phyloP scores from a whole-genome alignment of 2,113 vertebrate species.

The Amphilophus citrinellus region DNA sequence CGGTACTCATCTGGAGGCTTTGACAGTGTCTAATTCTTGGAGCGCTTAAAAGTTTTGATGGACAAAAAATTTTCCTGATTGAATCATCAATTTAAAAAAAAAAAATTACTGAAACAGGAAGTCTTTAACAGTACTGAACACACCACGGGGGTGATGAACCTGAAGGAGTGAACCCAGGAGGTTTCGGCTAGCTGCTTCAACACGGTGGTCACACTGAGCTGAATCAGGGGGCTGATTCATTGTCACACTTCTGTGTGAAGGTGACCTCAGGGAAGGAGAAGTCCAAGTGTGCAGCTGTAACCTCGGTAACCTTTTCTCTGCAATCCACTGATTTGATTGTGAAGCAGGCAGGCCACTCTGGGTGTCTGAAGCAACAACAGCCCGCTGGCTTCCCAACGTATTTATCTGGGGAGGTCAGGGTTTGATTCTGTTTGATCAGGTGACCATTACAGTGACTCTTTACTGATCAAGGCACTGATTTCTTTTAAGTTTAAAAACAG shows the following conservation, averaged over 20 bases:
- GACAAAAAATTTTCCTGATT: background rate
- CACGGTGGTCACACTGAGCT: background rate
- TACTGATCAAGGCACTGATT: background rate
- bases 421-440: background rate
- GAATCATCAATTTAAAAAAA: background rate
- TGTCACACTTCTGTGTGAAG: conserved; percentile 6
- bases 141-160: background rate
- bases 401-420: background rate
- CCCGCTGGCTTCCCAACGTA: background rate
- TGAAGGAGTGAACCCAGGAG: background rate
- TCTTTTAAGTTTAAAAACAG: background rate
- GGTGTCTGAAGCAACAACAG: background rate
- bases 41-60: background rate
- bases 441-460: background rate
- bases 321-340: conserved; percentile 8
- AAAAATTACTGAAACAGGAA: background rate
- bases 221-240: background rate
- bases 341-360: background rate
- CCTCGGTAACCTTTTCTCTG: background rate
- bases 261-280: background rate
- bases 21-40: background rate
- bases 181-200: background rate
- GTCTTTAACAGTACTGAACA: background rate
- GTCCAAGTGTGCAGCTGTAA: background rate
- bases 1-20: background rate